A percentile compares a stretch with the other conserved stretches of the same genome.
Conservation (phyloP, 2,888 invertebrate species). For the Phrixothrix hirtus region DNA sequence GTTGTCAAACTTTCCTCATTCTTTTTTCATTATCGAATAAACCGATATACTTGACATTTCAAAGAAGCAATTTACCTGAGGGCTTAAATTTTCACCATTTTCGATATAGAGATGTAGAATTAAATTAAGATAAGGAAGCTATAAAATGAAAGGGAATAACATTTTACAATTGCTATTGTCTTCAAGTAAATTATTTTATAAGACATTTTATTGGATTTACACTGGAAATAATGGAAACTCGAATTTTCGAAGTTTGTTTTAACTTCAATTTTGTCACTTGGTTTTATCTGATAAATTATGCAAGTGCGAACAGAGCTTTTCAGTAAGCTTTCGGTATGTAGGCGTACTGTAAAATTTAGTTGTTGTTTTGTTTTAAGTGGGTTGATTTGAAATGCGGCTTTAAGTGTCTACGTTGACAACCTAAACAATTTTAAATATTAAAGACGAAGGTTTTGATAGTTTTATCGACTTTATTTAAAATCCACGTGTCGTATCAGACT, state of each 20-base stretch:
- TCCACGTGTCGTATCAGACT: not conserved
- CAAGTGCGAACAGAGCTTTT: too few relatives aligned
- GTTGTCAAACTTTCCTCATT: not conserved
- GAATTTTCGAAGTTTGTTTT: not conserved
- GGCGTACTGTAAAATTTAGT: too few relatives aligned
- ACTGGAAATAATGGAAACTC: conserved; percentile 1
- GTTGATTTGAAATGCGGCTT: too few relatives aligned
- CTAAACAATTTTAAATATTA: too few relatives aligned
- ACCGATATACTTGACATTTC: conserved; percentile 8
- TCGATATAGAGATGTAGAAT: conserved; percentile 3
- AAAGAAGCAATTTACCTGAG: conserved; percentile 4
- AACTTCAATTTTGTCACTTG: not conserved
- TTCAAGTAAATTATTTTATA: conserved; percentile 1
- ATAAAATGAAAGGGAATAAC: conserved; percentile 3
- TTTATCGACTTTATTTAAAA: not conserved
- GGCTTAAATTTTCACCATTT: conserved; percentile 9
- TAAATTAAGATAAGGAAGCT: not conserved
- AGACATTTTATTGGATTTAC: conserved; percentile 6
- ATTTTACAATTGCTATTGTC: not conserved
- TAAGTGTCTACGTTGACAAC: too few relatives aligned
- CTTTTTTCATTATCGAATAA: conserved; percentile 8
- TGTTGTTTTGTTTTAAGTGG: too few relatives aligned
- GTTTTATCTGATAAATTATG: not conserved
- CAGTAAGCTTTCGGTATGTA: too few relatives aligned
- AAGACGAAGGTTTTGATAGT: too few relatives aligned